Evolutionary conservation across 2,113 vertebrate species (phyloP), one percentile per base, ranked within the genome.

Genomic region (Anas platyrhynchos): DNA sequence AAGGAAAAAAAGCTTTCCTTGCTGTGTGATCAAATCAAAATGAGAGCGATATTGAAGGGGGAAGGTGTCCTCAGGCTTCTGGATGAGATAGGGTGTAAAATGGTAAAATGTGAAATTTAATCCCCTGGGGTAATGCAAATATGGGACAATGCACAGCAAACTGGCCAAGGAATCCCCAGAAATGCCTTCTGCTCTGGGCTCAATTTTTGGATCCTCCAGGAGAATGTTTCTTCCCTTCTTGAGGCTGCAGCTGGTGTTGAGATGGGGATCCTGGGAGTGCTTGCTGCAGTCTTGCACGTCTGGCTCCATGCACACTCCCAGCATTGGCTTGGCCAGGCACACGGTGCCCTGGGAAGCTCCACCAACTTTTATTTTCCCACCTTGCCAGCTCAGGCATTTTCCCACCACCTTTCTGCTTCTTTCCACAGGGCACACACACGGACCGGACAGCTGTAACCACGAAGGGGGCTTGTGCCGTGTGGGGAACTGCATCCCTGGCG

Each of bases 391-490:
- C 10, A 21, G 46, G 0, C 3, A 11, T 81, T 86, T 86, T 13
- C 80, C 56, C 73, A 59, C 2, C 1, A 41, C 15, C 15, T 34
- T 76, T 29, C 32, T 56, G 8, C 36, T 91, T 88, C 72, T 76
- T 86, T 65, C 5, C 31, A 7, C 91, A 97, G 96, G 96, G 75
- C 71, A 31, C 11, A 29, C 91, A 25, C 17, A 90, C 0, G 90
- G 85, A 59, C 93, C 95, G 56, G 86, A 75, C 2, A 77, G 5
- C 68, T 97, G 96, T 32, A 91, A 48, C 26, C 56, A 77, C 0
- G 4, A 52, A 72, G 73, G 83, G 12, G 94, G 93, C 15, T 65
- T 96, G 73, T 97, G 96, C 65, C 54, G 87, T 25, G 2, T 96
- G 0, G 93, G 91, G 54, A 46, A 5, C 68, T 96, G 95, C 2